A percentile compares a stretch with the other conserved stretches of the same genome.
Conservation (phyloP, 2,113 vertebrate genomes). For the Oriolus oriolus region DNA sequence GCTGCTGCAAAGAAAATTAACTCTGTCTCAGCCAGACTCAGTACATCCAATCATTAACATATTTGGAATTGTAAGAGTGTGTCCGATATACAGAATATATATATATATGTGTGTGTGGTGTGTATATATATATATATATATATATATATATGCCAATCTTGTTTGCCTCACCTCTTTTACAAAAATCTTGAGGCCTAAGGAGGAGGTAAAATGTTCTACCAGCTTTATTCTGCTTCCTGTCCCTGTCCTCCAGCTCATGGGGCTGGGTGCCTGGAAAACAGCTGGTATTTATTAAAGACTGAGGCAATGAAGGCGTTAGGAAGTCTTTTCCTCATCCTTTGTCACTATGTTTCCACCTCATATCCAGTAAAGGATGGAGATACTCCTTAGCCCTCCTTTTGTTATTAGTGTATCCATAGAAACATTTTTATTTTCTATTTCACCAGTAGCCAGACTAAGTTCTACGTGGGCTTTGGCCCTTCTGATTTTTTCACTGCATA, state of each 20-base stretch:
- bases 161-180: background rate
- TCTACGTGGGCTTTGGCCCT: background rate
- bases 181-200: background rate
- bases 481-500: background rate
- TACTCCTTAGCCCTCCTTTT: background rate
- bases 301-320: background rate
- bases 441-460: background rate
- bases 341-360: background rate
- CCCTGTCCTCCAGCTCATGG: background rate
- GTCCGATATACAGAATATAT: accelerated
- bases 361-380: background rate
- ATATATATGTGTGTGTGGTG: background rate
- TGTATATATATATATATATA: background rate
- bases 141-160: background rate
- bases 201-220: background rate
- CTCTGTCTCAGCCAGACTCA: background rate
- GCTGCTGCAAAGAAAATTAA: background rate
- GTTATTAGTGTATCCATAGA: background rate
- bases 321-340: background rate
- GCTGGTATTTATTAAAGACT: background rate
- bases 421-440: background rate
- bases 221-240: background rate
- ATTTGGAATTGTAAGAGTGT: background rate
- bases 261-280: background rate
- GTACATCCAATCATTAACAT: background rate